Evolutionary conservation across 2,888 invertebrate species (phyloP).

Genomic region (Listrodromus nycthemerus): DNA sequence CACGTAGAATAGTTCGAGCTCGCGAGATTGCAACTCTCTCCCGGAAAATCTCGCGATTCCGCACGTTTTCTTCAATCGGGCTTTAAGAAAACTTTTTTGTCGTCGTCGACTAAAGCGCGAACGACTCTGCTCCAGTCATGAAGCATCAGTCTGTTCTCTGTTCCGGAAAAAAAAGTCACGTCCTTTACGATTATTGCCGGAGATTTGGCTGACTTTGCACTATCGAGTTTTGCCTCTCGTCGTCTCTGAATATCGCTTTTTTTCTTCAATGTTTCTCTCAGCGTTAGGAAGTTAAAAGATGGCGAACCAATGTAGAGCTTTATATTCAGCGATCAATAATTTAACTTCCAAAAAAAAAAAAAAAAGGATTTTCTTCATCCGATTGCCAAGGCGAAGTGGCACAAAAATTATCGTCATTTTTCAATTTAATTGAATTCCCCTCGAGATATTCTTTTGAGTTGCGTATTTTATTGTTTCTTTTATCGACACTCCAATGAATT

Average conservation of each 20-base stretch:
- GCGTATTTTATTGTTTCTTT: no score
- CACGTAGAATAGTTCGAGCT: not conserved
- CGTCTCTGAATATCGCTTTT: not conserved
- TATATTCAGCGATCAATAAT: no score
- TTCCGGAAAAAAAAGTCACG: not conserved
- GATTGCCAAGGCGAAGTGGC: no score
- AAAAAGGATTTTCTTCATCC: no score
- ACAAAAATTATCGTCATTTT: no score
- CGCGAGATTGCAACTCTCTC: not conserved
- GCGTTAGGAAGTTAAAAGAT: no score
- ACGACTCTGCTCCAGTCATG: conserved; percentile 14
- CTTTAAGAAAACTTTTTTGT: conserved; percentile 9
- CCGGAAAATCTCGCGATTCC: conserved; percentile 7
- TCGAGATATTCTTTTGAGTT: no score
- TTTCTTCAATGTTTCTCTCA: not conserved
- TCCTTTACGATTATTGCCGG: conserved; percentile 68
- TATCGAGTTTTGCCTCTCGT: conserved; percentile 14
- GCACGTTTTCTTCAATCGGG: not conserved
- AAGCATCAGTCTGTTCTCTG: conserved; percentile 1
- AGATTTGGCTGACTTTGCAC: conserved; percentile 51
- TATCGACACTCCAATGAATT: no score
- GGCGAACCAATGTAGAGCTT: no score
- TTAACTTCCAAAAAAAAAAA: no score
- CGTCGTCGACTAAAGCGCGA: conserved; percentile 16
- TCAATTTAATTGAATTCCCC: no score